Evolutionary conservation across 2,888 invertebrate genomes (phyloP).

Genomic region (Lomographa bimaculata): DNA sequence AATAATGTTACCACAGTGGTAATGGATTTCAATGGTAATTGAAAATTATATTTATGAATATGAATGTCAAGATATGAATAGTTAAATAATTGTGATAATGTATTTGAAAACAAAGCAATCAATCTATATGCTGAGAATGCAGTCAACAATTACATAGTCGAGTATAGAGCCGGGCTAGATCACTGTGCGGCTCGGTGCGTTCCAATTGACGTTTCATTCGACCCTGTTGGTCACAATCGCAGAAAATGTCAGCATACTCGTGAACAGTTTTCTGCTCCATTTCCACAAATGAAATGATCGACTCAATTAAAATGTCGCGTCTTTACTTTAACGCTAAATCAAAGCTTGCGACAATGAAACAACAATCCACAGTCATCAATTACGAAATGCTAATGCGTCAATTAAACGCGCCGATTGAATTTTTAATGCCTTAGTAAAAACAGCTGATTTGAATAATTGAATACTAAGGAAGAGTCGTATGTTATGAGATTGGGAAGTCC

Average conservation of each 20-base stretch:
- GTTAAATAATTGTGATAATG: constrained; percentile 38
- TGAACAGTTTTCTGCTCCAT: constrained; percentile 72
- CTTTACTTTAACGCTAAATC: constrained; percentile 54
- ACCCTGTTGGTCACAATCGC: constrained; percentile 59
- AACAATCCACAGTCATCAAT: constrained; percentile 49
- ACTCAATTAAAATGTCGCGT: constrained; percentile 66
- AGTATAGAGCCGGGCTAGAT: constrained; percentile 52
- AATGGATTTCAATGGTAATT: constrained; percentile 10
- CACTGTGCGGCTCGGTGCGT: constrained; percentile 60
- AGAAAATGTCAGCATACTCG: constrained; percentile 65
- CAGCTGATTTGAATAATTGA: constrained; percentile 54
- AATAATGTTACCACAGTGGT: neutral
- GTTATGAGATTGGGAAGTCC: constrained; percentile 62
- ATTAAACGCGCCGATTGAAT: constrained; percentile 47
- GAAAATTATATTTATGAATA: constrained; percentile 14
- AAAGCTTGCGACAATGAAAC: constrained; percentile 28
- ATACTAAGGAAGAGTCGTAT: constrained; percentile 65
- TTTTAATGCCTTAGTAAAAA: constrained; percentile 48
- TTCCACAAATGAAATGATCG: constrained; percentile 70
- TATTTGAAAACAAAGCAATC: constrained; percentile 43
- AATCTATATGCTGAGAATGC: constrained; percentile 51
- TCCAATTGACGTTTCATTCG: constrained; percentile 48
- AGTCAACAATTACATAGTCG: constrained; percentile 55
- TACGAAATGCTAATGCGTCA: constrained; percentile 47
- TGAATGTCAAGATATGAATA: constrained; percentile 24